phyloP scores from a whole-genome alignment of 2,888 invertebrate species.

The Agelastica alni region DNA sequence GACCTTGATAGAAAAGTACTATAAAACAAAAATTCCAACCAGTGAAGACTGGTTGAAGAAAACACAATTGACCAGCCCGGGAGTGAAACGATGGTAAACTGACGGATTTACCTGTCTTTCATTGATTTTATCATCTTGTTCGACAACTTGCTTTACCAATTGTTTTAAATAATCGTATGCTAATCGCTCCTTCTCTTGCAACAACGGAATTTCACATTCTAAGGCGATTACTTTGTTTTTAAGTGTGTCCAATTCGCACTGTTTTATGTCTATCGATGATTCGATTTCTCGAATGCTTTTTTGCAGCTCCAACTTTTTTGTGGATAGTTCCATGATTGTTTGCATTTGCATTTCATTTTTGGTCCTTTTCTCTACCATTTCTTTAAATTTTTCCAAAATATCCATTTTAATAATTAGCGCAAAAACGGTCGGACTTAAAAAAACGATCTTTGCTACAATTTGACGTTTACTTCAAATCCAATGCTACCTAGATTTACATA shows the following conservation, averaged over 20 bases:
- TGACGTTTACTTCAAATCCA: too few relatives aligned
- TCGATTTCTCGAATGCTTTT: constrained; percentile 18
- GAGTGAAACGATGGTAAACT: too few relatives aligned
- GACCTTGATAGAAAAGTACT: too few relatives aligned
- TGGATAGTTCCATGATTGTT: constrained; percentile 16
- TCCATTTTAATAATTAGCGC: constrained; percentile 19
- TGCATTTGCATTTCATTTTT: constrained; percentile 5
- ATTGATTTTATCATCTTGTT: constrained; percentile 11
- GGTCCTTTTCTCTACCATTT: constrained; percentile 11
- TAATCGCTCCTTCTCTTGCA: constrained; percentile 17
- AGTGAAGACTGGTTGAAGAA: too few relatives aligned
- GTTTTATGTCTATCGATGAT: constrained; percentile 4
- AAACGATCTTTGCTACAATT: too few relatives aligned
- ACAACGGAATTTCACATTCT: neutral
- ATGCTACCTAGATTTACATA: too few relatives aligned
- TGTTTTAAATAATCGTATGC: constrained; percentile 3
- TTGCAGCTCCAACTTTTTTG: constrained; percentile 24
- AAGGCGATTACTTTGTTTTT: constrained; percentile 13
- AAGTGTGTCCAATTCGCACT: constrained; percentile 14
- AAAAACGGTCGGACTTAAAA: too few relatives aligned
- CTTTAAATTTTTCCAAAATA: constrained; percentile 20
- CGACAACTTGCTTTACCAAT: constrained; percentile 12
- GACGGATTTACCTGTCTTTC: constrained; percentile 22
- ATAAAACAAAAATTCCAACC: too few relatives aligned
- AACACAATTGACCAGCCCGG: too few relatives aligned